Evolutionary conservation across 2,888 invertebrate genomes (phyloP).

Genomic region (Drosophila borealis): DNA sequence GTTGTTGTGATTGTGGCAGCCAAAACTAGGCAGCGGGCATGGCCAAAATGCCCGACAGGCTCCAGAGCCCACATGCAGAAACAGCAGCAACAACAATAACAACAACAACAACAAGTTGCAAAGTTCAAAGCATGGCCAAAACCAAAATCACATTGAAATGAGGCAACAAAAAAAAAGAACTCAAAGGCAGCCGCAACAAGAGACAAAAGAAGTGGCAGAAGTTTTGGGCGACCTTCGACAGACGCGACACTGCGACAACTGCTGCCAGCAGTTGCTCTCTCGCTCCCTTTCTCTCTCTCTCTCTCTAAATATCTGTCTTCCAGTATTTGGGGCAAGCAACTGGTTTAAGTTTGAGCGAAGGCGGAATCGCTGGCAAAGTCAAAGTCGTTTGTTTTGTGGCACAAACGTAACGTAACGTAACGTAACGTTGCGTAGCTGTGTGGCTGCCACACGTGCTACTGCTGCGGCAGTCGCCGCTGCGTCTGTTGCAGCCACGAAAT

Average conservation of each 20-base stretch:
- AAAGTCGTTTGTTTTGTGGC: conserved; percentile 53
- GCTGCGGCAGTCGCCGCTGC: conserved; percentile 25
- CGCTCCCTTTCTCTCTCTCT: not conserved
- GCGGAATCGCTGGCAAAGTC: conserved; percentile 47
- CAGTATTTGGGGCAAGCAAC: conserved; percentile 58
- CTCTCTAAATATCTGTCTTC: not conserved
- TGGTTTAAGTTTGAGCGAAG: conserved; percentile 61
- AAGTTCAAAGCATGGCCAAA: conserved; percentile 69
- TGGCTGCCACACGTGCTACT: conserved; percentile 40
- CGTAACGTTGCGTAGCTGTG: conserved; percentile 24
- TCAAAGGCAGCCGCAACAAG: conserved; percentile 17
- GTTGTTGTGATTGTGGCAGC: conserved; percentile 53
- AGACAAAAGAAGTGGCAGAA: conserved; percentile 1
- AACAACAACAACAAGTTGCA: conserved; percentile 40
- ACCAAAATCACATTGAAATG: conserved; percentile 64
- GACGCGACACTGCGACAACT: conserved; percentile 50
- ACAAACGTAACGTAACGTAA: conserved; percentile 31
- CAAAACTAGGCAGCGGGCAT: conserved; percentile 55
- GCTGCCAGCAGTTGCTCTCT: conserved; percentile 19
- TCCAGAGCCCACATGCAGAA: conserved; percentile 53
- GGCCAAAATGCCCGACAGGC: conserved; percentile 68
- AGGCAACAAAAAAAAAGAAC: conserved; percentile 30
- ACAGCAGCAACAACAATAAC: not conserved
- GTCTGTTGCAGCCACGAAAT: conserved; percentile 40
- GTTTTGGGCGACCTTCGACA: conserved; percentile 63